Evolutionary conservation across 2,888 invertebrate species (phyloP).

Genomic region (Baccha elongata): DNA sequence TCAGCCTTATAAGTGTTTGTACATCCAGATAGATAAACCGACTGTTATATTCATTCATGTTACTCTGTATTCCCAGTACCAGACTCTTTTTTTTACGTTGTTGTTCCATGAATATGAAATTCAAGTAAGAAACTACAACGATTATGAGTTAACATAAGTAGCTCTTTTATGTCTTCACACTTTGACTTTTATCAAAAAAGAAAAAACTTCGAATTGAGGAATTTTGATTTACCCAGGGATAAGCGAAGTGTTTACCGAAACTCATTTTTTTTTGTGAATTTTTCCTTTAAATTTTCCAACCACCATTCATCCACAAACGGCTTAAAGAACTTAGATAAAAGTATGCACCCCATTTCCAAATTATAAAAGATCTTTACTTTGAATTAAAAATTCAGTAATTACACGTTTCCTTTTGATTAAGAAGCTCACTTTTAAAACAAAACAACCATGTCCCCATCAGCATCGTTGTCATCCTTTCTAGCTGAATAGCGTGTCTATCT

Average conservation of each 20-base stretch:
- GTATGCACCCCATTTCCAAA: neutral
- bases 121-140: no score
- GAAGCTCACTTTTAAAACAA: constrained; percentile 40
- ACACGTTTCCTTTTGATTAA: constrained; percentile 67
- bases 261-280: neutral
- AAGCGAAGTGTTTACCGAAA: neutral
- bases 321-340: neutral
- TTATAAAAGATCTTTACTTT: neutral
- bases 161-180: no score
- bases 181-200: no score
- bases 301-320: neutral
- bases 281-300: neutral
- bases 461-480: neutral
- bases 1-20: no score
- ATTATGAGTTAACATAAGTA: no score
- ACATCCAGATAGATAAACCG: no score
- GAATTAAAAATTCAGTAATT: constrained; percentile 55
- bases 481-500: constrained; percentile 50
- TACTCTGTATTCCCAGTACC: no score
- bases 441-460: neutral
- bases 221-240: no score
- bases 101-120: no score
- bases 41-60: no score
- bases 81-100: no score
- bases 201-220: no score